Evolutionary conservation across 2,888 invertebrate species (phyloP).

Genomic region (Petrolisthes manimaculis): DNA sequence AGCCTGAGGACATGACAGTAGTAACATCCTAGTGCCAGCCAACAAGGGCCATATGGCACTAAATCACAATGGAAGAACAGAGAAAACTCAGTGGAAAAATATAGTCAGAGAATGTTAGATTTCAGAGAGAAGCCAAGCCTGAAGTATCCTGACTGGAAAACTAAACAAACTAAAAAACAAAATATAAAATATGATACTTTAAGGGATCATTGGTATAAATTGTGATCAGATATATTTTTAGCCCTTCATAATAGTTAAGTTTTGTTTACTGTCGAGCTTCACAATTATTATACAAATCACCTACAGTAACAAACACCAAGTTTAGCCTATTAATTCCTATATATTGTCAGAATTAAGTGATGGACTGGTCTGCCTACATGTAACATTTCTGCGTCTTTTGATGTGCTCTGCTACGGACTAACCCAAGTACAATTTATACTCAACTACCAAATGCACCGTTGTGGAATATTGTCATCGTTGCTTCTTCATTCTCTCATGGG

Average conservation of each 20-base stretch:
- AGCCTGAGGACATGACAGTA: not conserved
- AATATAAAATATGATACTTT: not conserved
- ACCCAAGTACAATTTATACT: constrained; percentile 5
- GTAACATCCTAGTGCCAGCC: no score
- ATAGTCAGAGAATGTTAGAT: no score
- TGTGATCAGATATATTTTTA: not conserved
- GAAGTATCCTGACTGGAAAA: not conserved
- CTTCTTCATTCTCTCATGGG: not conserved
- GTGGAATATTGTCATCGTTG: constrained; percentile 7
- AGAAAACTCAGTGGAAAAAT: no score
- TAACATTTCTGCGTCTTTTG: constrained; percentile 26
- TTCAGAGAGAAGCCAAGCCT: not conserved
- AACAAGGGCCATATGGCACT: no score
- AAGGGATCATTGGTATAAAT: constrained; percentile 3
- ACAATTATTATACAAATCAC: not conserved
- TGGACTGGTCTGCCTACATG: not conserved
- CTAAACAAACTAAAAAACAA: not conserved
- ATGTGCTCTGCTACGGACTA: constrained; percentile 5
- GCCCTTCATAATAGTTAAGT: no score
- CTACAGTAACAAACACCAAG: constrained; percentile 18
- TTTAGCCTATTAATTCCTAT: constrained; percentile 11
- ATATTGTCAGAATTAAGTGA: constrained; percentile 22
- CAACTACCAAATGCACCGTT: constrained; percentile 2
- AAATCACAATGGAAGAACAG: no score
- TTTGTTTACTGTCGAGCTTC: not conserved